Base-by-base conservation (phyloP, 2,797 vertebrate genomes). In the Ctenosaura bakeri region DNA sequence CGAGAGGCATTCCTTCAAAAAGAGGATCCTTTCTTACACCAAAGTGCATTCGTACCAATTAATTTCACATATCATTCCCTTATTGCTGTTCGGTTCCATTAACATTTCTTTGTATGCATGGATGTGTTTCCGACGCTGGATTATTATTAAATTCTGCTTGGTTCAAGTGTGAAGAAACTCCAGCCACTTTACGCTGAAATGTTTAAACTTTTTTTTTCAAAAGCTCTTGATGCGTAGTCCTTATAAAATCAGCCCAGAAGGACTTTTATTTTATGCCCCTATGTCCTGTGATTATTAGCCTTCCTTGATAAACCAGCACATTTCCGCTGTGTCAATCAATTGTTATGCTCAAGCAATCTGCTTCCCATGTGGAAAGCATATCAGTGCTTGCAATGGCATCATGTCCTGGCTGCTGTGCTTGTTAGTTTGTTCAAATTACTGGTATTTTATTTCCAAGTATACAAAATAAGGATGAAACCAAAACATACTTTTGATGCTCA, bases 51-150 rank as follows among this genome's bases (percentile, higher is more conserved):
- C 35, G 42, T 22, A 26, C 29, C 74, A 71, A 85, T 85, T 71
- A 73, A 56, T 79, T 73, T 54, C 50, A 46, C 20, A 85, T 73
- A 56, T 24, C 12, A 76, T 46, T n/a, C 50, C 83, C 18, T 80
- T 79, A 86, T 90, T 59, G 38, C 18, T 80, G 76, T 42, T 86
- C 50, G 26, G 83, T 59, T 90, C 52, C 50, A 90, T 42, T 73
- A 85, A 80, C 74, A 52, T 85, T 89, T 86, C 71, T 90, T 73
- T 59, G 64, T 77, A 77, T 42, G 81, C 18, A 59, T 46, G 9
- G 83, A 46, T 80, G 35, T 85, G 18, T 80, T 90, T 71, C 50
- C 59, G 62, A 20, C n/a, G 12, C n/a, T 13, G 5, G 52, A 69
- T 79, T 4, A 35, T 35, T 14, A 73, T 86, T 76, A 64, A 81